These are phyloP conservation scores for Drosophila mulleri DNA, from an alignment of 2,888 invertebrate species.

Conservation along the genomic window DNA sequence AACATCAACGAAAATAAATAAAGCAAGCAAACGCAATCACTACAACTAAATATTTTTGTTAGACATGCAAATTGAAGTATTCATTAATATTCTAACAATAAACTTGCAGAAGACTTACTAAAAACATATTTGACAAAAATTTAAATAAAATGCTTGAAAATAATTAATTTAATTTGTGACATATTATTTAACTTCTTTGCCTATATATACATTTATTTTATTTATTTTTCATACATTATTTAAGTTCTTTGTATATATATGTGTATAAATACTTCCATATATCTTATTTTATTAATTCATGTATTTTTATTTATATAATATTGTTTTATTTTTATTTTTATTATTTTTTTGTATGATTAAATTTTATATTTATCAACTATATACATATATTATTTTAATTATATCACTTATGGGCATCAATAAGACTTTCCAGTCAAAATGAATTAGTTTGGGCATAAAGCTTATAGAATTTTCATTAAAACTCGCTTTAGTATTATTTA, in stretches of 20 bases:
- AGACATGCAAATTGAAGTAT: slow-evolving; percentile 28
- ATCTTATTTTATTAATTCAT: no score
- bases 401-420: no score
- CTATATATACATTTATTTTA: not conserved
- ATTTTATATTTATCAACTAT: no score
- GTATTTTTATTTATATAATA: no score
- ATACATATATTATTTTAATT: no score
- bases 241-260: not conserved
- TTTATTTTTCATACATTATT: not conserved
- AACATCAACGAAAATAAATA: slow-evolving; percentile 10
- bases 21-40: slow-evolving; percentile 27
- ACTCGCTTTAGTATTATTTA: no score
- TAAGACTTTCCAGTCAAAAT: not conserved
- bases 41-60: slow-evolving; percentile 21
- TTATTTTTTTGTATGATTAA: no score
- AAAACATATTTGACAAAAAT: no score
- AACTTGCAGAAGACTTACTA: slow-evolving; percentile 21
- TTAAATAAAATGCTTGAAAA: no score
- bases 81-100: slow-evolving; percentile 4
- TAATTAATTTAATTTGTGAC: not conserved
- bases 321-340: no score
- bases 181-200: not conserved
- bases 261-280: not conserved
- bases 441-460: no score
- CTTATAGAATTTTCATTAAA: no score